Percentiles rank a stretch among this genome's conserved stretches.
phyloP scores from a whole-genome alignment of 1,140 invertebrate genomes.

The Tetragnatha versicolor region DNA sequence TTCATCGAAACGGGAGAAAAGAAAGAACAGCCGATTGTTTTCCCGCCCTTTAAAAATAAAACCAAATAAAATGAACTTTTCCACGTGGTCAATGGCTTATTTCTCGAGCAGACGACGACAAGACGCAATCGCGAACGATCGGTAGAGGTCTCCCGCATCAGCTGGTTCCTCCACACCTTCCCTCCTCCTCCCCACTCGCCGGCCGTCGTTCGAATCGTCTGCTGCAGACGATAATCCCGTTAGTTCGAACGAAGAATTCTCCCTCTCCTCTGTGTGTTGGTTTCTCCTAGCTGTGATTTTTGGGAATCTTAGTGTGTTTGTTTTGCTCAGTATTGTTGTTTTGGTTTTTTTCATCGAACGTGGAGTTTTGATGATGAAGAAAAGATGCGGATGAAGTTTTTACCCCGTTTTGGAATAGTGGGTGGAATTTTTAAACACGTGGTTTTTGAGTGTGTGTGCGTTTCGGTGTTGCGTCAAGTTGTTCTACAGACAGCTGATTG shows the following conservation, averaged over 20 bases:
- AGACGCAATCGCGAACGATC: slow-evolving; percentile 36
- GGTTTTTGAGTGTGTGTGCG: not conserved
- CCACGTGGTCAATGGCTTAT: slow-evolving; percentile 50
- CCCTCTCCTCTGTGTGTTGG: too few species aligned
- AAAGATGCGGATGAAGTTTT: not conserved
- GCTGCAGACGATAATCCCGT: slow-evolving; percentile 36
- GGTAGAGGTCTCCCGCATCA: slow-evolving; percentile 47
- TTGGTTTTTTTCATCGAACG: too few species aligned
- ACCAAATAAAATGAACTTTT: slow-evolving; percentile 23
- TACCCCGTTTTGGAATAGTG: not conserved
- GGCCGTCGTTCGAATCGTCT: slow-evolving; percentile 29
- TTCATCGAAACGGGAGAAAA: slow-evolving; percentile 4
- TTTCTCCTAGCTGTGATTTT: too few species aligned
- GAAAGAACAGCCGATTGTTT: not conserved
- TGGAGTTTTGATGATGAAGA: not conserved
- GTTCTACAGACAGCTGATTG: not conserved
- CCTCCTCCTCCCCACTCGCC: slow-evolving; percentile 1
- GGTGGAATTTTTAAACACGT: not conserved
- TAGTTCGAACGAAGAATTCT: not conserved
- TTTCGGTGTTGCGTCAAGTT: not conserved
- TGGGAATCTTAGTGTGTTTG: too few species aligned
- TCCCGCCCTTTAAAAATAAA: slow-evolving; percentile 21
- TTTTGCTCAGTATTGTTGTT: too few species aligned
- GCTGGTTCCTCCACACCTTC: not conserved
- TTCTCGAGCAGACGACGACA: slow-evolving; percentile 29